Conservation (phyloP, 2,113 vertebrate genomes). For the Bathybates hornii region DNA sequence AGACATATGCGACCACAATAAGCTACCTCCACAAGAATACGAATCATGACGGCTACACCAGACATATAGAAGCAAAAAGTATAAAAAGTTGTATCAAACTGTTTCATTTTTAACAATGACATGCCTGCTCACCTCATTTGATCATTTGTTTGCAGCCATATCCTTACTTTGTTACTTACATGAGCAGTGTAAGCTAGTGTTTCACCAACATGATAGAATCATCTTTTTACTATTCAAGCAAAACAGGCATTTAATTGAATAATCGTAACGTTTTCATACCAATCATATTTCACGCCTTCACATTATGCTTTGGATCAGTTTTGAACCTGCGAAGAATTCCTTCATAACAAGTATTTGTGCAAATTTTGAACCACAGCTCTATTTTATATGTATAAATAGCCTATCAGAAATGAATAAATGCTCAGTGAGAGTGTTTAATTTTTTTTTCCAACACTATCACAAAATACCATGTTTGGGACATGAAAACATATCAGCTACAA, state of each 20-base stretch:
- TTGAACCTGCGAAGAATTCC: not conserved
- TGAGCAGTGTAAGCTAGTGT: not conserved
- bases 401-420: not conserved
- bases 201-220: not conserved
- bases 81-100: not conserved
- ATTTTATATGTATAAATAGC: not conserved
- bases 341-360: not conserved
- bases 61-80: not conserved
- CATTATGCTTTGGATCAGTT: not conserved
- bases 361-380: not conserved
- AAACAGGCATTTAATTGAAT: not conserved
- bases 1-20: not conserved
- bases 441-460: accelerated
- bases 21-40: not conserved
- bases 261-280: not conserved
- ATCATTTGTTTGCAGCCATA: not conserved
- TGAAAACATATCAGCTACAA: not conserved
- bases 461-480: not conserved
- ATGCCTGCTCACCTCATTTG: not conserved
- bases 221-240: not conserved
- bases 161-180: not conserved
- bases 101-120: not conserved
- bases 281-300: not conserved
- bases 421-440: not conserved
- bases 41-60: not conserved